phyloP scores from a whole-genome alignment of 2,797 vertebrate genomes.

The Neopelma chrysocephalum region DNA sequence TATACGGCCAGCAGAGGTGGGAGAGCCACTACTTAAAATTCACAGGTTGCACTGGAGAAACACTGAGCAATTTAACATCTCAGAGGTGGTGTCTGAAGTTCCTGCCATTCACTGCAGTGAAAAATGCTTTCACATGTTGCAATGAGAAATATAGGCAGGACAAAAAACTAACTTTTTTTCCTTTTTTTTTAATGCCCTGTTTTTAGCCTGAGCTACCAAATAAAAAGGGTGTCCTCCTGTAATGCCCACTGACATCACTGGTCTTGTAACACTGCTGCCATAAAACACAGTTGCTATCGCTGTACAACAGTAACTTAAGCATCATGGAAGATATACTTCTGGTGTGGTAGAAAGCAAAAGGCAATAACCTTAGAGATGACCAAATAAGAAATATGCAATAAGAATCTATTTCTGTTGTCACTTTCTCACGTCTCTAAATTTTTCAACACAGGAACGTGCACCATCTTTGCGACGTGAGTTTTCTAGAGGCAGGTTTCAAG shows the following conservation, averaged over 20 bases:
- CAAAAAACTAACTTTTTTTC: not conserved
- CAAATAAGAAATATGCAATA: not conserved
- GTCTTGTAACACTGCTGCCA: not conserved
- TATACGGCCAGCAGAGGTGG: not conserved
- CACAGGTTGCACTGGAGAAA: conserved; percentile 16
- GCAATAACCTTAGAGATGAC: not conserved
- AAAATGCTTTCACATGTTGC: not conserved
- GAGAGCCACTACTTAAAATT: conserved; percentile 41
- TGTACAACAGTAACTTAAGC: not conserved
- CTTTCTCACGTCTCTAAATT: not conserved
- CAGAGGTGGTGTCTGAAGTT: not conserved
- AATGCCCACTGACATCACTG: conserved; percentile 26
- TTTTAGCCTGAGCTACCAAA: not conserved
- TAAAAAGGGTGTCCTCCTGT: not conserved
- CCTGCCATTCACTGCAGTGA: not conserved
- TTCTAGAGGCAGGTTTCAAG: not conserved
- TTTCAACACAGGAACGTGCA: accelerated
- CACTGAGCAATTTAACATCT: conserved; percentile 15
- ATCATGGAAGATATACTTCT: not conserved
- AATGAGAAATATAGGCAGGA: not conserved
- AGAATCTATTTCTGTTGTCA: not conserved
- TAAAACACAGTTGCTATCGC: not conserved
- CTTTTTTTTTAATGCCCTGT: not conserved
- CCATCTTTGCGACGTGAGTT: accelerated
- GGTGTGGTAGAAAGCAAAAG: not conserved